Base-by-base conservation (phyloP, 1,140 invertebrate genomes). In the Yoshiicerus persimilis region DNA sequence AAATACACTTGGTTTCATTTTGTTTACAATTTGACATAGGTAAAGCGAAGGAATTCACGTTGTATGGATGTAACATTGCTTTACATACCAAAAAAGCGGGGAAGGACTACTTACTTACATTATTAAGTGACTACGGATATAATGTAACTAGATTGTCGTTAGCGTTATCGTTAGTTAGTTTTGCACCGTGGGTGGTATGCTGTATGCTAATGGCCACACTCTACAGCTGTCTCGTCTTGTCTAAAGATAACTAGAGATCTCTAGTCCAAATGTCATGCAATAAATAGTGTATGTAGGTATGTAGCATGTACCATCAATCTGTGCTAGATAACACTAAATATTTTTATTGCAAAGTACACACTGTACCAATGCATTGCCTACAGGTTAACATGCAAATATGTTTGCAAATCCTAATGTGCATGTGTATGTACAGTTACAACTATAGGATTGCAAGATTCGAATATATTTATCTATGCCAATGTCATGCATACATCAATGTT, bases 121-220 rank as follows among this genome's bases (percentile, higher is more conserved):
- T 30, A 27, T 70, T 70, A 27, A 70, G 64, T 70, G 64, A 34
- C 32, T 80, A n/a, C 2, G 66, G 25, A 70, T 27, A 11, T 32
- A 70, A 30, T 27, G 25, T 27, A 30, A 70, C 13, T 4, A 30
- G 30, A 80, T 30, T 80, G 34, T 80, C 75, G 75, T 80, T 80
- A 80, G 75, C 20, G 34, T 80, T 36, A 34, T 80, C 75, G 75
- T 80, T 80, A 80, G 75, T 80, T 80, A 80, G 75, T n/a, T 38
- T 80, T 36, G 75, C 75, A 80, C 75, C 6, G 75, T 80, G 75
- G 75, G 75, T 80, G 75, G 75, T 80, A 56, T 56, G 47, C 47
- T 56, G 0, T 56, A 56, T 56, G 47, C 47, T 56, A 56, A 56
- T 56, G 47, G 47, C 16, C 47, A 16, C 47, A 56, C 47, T 56